Percentiles rank a stretch among this genome's conserved stretches.
Evolutionary conservation across 2,113 vertebrate species (phyloP).

Genomic region (Pseudorectes ferrugineus): DNA sequence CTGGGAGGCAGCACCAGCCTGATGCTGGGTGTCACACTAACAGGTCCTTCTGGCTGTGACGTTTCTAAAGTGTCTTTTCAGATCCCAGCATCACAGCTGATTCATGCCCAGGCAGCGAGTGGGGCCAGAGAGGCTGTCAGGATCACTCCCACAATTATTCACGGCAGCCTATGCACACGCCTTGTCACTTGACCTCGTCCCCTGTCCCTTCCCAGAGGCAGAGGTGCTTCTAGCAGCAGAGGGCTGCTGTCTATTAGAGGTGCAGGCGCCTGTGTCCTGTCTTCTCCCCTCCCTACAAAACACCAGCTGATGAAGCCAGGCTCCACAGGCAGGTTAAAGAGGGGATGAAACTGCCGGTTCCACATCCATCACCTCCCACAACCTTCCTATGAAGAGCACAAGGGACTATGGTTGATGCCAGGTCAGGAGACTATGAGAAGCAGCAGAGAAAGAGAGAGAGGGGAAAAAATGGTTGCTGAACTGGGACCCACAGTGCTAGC

Average conservation of each 20-base stretch:
- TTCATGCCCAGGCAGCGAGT: accelerated
- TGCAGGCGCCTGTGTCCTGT: background rate
- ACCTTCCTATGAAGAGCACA: background rate
- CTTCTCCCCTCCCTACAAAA: background rate
- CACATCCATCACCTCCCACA: background rate
- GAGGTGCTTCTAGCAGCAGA: background rate
- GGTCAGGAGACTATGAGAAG: background rate
- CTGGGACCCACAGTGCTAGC: background rate
- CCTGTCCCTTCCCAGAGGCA: background rate
- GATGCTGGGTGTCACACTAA: background rate
- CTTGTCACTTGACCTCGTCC: background rate
- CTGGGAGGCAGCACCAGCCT: accelerated
- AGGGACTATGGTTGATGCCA: background rate
- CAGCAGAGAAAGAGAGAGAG: background rate
- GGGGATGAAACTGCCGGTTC: background rate
- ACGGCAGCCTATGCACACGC: background rate
- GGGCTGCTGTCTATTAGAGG: background rate
- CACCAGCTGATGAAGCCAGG: background rate
- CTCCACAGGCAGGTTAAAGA: background rate
- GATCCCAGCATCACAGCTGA: background rate
- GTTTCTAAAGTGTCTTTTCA: background rate
- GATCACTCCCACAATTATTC: conserved; percentile 38
- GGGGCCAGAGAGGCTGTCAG: background rate
- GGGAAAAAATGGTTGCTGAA: background rate
- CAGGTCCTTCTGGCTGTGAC: background rate